Base-by-base conservation (phyloP, 2,797 vertebrate genomes). In the Clarias platycephalus region DNA sequence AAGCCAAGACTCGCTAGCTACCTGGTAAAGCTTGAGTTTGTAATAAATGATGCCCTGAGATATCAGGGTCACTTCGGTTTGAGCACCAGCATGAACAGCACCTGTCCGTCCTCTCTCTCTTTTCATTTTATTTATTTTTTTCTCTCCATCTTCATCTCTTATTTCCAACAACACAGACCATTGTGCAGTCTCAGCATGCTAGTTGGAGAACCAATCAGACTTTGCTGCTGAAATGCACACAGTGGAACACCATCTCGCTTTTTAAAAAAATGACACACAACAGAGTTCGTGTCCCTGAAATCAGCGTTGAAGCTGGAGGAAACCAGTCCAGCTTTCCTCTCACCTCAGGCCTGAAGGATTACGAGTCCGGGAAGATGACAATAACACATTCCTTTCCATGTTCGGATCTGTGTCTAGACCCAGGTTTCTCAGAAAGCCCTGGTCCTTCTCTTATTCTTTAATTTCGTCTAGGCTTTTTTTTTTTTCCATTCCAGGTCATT, bases 41-140 rank as follows among this genome's bases (percentile, higher is more conserved):
- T 91, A 91, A 87, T 84, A 84, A 62, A 53, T 86, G 70, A 85
- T 72, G 62, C 62, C 84, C 84, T 66, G 79, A 78, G 83, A 88
- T 82, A 87, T 71, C 86, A 79, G 86, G 90, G 88, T 86, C 87
- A 90, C 92, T 90, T 90, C 82, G 84, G 86, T 89, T 89, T 90
- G 85, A 94, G 93, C 94, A 96, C 95, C 95, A 95, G 95, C 95
- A 95, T 95, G 94, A 95, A 93, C 91, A 87, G 89, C 89, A 84
- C 87, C 88, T 87, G 89, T 90, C 83, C 40, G 34, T 87, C 88
- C 87, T 75, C 71, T 24, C 53, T 44, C 22, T 40, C 18, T 57
- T 1, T 49, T 26, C 26, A 26, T 72, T 71, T 71, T 83, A 24
- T 79, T 76, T 60, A 16, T 74, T 70, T 67, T 81, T 4, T 16